phyloP scores from a whole-genome alignment of 1,140 invertebrate genomes.

The Ostrea denselamellosa region DNA sequence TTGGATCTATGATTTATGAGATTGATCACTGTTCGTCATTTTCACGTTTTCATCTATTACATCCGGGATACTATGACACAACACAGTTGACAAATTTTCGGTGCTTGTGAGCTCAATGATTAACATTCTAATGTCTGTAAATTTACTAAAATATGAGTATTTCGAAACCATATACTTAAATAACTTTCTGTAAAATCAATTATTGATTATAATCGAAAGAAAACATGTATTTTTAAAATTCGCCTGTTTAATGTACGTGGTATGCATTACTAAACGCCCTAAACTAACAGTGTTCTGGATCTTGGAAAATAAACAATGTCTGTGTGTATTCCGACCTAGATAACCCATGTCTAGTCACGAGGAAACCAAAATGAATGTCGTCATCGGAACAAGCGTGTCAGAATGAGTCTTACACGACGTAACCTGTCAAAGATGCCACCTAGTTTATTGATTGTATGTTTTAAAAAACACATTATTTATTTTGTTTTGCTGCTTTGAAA shows the following conservation, averaged over 20 bases:
- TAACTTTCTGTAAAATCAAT: background rate
- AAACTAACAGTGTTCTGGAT: background rate
- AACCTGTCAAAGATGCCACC: constrained; percentile 25
- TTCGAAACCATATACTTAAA: no score
- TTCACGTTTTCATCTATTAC: no score
- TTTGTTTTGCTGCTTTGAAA: background rate
- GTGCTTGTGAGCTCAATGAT: no score
- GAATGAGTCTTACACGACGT: background rate
- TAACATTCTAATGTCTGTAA: no score
- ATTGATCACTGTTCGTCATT: no score
- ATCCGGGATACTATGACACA: no score
- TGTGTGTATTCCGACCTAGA: constrained; percentile 26
- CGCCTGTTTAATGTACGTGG: background rate
- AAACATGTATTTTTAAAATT: background rate
- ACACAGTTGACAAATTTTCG: no score
- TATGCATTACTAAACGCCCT: background rate
- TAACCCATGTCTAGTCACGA: background rate
- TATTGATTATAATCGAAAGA: background rate
- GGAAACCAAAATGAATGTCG: background rate
- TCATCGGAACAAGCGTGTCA: background rate
- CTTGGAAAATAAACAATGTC: constrained; percentile 30
- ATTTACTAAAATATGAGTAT: no score
- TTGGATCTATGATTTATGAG: no score
- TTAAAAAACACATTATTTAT: background rate
- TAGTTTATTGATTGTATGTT: background rate